Percentiles rank a stretch among this genome's conserved stretches.
Evolutionary conservation across 2,797 vertebrate genomes (phyloP).

Genomic region (Siniperca obscura): DNA sequence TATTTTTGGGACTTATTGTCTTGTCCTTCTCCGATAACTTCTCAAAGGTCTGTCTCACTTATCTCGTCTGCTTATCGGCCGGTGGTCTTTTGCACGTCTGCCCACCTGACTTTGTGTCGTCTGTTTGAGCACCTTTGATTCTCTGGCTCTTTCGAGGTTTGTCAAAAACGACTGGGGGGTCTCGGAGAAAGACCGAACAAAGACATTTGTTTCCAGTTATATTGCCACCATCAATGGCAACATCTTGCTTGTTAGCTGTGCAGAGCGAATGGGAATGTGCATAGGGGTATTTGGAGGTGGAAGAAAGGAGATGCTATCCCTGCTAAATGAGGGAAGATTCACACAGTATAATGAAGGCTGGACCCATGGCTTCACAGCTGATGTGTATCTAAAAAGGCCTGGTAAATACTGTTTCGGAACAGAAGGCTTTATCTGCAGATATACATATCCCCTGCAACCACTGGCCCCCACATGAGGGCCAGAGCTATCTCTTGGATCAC

Average conservation of each 20-base stretch:
- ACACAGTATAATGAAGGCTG: slow-evolving; percentile 86
- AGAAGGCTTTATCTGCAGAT: slow-evolving; percentile 87
- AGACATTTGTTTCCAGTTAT: slow-evolving; percentile 81
- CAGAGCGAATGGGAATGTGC: slow-evolving; percentile 74
- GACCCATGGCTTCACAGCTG: slow-evolving; percentile 85
- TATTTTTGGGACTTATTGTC: slow-evolving; percentile 32
- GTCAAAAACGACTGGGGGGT: slow-evolving; percentile 72
- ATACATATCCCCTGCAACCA: slow-evolving; percentile 88
- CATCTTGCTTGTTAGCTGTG: slow-evolving; percentile 82
- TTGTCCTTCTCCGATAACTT: slow-evolving; percentile 42
- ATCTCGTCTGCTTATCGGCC: slow-evolving; percentile 41
- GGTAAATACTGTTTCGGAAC: slow-evolving; percentile 87
- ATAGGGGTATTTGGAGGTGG: slow-evolving; percentile 86
- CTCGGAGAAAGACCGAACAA: slow-evolving; percentile 74
- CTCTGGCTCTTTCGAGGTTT: slow-evolving; percentile 70
- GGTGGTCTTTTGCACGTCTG: slow-evolving; percentile 55
- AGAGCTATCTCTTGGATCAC: slow-evolving; percentile 81
- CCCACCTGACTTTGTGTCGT: slow-evolving; percentile 59
- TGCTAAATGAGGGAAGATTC: slow-evolving; percentile 89
- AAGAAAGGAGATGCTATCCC: slow-evolving; percentile 87
- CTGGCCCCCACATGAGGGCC: slow-evolving; percentile 86
- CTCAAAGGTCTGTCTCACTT: slow-evolving; percentile 29
- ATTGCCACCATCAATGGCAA: slow-evolving; percentile 81
- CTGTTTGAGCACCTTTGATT: slow-evolving; percentile 73
- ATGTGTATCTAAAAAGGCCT: slow-evolving; percentile 87